These are phyloP conservation scores for Antitype chi DNA, from an alignment of 2,888 invertebrate species.

Conservation along the genomic window DNA sequence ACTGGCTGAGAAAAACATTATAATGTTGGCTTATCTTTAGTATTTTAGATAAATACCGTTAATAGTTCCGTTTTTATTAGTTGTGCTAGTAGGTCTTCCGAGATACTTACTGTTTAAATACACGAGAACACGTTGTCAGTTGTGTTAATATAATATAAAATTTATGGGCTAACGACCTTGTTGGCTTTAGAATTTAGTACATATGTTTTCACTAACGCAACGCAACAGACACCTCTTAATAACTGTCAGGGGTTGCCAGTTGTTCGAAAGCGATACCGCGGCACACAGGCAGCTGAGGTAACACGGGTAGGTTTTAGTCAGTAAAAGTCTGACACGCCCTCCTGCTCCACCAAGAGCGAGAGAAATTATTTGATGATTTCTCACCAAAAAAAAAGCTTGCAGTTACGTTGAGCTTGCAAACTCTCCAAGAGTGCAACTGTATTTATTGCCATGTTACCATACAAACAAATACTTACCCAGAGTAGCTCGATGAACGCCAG, in stretches of 20 bases:
- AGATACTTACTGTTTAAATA: neutral
- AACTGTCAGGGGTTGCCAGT: too few relatives aligned
- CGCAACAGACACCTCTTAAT: neutral
- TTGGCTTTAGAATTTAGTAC: neutral
- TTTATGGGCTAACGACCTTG: too few relatives aligned
- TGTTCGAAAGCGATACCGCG: too few relatives aligned
- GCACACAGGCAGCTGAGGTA: too few relatives aligned
- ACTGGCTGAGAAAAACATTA: neutral
- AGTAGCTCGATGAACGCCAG: neutral
- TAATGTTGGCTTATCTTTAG: neutral
- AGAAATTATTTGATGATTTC: too few relatives aligned
- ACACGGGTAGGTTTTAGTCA: too few relatives aligned
- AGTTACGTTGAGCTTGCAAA: too few relatives aligned
- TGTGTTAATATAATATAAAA: neutral
- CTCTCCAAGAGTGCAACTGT: too few relatives aligned
- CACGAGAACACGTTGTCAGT: neutral
- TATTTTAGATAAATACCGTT: constrained; percentile 6
- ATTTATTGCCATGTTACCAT: neutral
- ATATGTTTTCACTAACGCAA: neutral
- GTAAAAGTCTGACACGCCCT: too few relatives aligned
- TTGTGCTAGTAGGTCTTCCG: neutral
- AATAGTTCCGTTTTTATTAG: constrained; percentile 6
- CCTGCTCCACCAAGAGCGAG: too few relatives aligned
- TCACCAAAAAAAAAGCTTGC: too few relatives aligned
- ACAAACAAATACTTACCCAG: neutral